phyloP scores from a whole-genome alignment of 2,888 invertebrate genomes.

The Drosophila cognata region DNA sequence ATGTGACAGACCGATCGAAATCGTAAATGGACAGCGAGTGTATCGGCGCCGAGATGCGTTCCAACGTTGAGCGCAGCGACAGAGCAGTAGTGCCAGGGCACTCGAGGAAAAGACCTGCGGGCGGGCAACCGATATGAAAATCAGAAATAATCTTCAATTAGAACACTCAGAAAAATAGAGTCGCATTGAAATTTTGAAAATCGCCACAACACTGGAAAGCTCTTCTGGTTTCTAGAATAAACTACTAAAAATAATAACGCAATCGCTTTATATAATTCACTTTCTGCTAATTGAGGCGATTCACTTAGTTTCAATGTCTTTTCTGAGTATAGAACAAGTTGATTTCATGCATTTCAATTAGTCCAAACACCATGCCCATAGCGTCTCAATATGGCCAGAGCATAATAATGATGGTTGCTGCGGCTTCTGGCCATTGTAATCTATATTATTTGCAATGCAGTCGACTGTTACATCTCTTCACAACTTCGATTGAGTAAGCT shows the following conservation, averaged over 20 bases:
- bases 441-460: slow-evolving; percentile 35
- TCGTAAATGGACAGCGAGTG: slow-evolving; percentile 96
- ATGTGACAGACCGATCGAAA: slow-evolving; percentile 92
- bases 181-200: neutral
- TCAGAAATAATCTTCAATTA: slow-evolving; percentile 7
- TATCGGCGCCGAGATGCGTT: slow-evolving; percentile 89
- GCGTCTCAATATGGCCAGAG: neutral
- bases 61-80: slow-evolving; percentile 90
- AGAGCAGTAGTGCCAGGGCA: slow-evolving; percentile 93
- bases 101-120: slow-evolving; percentile 92
- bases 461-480: slow-evolving; percentile 19
- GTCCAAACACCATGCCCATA: neutral
- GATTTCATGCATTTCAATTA: slow-evolving; percentile 42
- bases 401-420: slow-evolving; percentile 21
- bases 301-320: neutral
- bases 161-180: neutral
- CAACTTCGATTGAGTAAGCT: slow-evolving; percentile 16
- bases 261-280: no score
- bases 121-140: neutral
- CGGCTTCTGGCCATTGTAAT: slow-evolving; percentile 25
- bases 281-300: neutral
- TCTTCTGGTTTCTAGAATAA: neutral
- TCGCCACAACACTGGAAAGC: neutral
- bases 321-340: neutral
- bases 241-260: no score